These are phyloP conservation scores for Camelus bactrianus DNA, from an alignment of 2,113 vertebrate species.

Conservation along the genomic window DNA sequence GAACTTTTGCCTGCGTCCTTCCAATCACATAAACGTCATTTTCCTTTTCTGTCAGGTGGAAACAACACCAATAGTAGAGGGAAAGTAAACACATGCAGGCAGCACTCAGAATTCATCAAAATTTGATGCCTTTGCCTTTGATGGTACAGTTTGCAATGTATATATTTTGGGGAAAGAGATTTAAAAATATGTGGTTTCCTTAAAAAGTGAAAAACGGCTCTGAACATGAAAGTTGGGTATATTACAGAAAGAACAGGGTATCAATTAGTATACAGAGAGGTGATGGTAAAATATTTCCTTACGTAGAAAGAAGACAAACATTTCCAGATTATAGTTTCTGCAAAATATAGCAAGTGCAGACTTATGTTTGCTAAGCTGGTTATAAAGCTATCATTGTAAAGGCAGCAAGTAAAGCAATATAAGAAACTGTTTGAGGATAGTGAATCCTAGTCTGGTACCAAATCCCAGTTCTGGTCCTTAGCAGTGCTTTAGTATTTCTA, in stretches of 20 bases:
- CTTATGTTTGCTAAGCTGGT: not conserved
- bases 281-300: not conserved
- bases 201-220: not conserved
- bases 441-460: not conserved
- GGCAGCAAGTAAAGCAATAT: not conserved
- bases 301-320: not conserved
- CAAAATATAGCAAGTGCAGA: not conserved
- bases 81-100: too few species aligned
- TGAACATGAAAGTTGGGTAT: not conserved
- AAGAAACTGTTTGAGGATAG: fast-evolving
- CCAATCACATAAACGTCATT: not conserved
- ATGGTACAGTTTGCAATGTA: not conserved
- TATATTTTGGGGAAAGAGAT: not conserved
- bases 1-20: not conserved
- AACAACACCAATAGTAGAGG: fast-evolving
- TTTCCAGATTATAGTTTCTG: not conserved
- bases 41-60: not conserved
- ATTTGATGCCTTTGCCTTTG: not conserved
- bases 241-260: not conserved
- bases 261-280: not conserved
- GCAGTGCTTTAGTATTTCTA: too few species aligned
- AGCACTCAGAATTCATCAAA: fast-evolving
- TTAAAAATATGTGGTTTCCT: not conserved
- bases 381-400: not conserved
- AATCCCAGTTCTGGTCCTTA: not conserved